Base-by-base conservation (phyloP, 2,113 vertebrate genomes). In the Rostratula benghalensis region DNA sequence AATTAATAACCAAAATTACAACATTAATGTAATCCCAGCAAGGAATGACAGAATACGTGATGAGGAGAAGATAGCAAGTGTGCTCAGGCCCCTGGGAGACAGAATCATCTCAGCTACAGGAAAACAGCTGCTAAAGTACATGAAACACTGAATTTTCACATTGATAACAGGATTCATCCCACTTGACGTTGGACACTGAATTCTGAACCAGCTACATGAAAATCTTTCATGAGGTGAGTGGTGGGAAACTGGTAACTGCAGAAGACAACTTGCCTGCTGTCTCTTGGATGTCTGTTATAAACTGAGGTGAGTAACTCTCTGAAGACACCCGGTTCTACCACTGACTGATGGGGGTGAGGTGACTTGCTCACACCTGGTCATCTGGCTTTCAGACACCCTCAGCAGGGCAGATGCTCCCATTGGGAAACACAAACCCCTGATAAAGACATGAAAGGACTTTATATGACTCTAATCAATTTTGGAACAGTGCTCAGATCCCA, bases 11-110 rank as follows among this genome's bases (percentile, higher is more conserved):
- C 23, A 35, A 63, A 77, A 77, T 51, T 11, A 70, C 21, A 75
- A 10, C 50, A 53, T 16, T 43, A 79, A 48, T 39, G 54, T 31
- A 79, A 75, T n/a, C 7, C 23, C 1, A 0, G 45, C 0, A 1
- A 20, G 9, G 8, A 79, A 21, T 5, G 51, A 54, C 11, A 45
- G 51, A 84, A 33, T 33, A 50, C 28, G 18, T 37, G 30, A 79
- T 13, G 8, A 45, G 79, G 25, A 70, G 30, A 48, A 37, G 71
- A 35, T 28, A 43, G 9, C 8, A 39, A 53, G 45, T 11, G 8
- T 48, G 43, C 46, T 33, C 8, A 0, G 1, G 20, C 46, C 20
- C 21, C 67, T 48, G 68, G 6, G 45, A 92, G 39, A 78, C 35
- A 45, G 71, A 65, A 83, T 37, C 54, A 19, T 12, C 56, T 37